Evolutionary conservation across 2,113 vertebrate genomes (phyloP).

Genomic region (Elgaria multicarinata): DNA sequence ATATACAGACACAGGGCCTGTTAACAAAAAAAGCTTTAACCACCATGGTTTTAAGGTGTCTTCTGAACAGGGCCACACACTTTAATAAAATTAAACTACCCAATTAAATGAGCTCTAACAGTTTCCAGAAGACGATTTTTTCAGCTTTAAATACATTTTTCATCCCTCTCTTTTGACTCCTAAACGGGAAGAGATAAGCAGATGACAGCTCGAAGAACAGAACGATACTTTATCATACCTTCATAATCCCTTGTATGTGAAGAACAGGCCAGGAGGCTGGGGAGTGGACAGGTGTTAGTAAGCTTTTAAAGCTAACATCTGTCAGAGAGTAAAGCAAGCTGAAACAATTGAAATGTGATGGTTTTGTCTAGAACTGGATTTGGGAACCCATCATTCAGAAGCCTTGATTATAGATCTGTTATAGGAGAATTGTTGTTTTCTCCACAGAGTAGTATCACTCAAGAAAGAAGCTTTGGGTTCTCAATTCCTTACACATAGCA

Average conservation of each 20-base stretch:
- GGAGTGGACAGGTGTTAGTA: background rate
- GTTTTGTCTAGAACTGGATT: background rate
- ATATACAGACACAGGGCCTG: no score
- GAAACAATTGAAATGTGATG: background rate
- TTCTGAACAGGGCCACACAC: no score
- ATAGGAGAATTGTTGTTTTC: no score
- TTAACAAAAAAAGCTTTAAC: no score
- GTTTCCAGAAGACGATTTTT: slow-evolving; percentile 13
- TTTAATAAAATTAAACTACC: slow-evolving; percentile 22
- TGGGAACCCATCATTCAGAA: background rate
- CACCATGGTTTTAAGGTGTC: no score
- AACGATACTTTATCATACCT: background rate
- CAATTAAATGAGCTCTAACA: slow-evolving; percentile 3
- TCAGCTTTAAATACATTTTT: slow-evolving; percentile 19
- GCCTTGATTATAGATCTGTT: background rate
- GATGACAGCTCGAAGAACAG: background rate
- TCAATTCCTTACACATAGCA: background rate
- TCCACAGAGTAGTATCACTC: background rate
- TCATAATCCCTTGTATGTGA: background rate
- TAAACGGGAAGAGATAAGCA: slow-evolving; percentile 1
- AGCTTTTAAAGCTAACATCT: background rate
- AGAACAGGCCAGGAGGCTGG: background rate
- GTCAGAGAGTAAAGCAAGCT: slow-evolving; percentile 18
- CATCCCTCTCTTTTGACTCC: slow-evolving; percentile 1
- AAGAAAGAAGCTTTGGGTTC: background rate